phyloP scores from a whole-genome alignment of 2,888 invertebrate genomes.

The Harpagoxenus sublaevis region DNA sequence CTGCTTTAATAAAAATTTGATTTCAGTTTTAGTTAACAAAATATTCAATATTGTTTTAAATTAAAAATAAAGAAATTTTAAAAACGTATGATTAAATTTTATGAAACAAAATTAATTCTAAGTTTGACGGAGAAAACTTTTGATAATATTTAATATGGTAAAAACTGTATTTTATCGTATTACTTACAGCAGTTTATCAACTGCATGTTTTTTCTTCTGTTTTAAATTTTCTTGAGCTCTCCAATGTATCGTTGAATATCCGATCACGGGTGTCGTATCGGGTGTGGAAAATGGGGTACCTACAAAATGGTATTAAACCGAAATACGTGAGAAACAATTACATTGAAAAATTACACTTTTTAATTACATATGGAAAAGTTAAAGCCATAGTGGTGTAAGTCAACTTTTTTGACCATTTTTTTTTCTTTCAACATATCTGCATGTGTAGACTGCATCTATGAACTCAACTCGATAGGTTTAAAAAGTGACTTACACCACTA shows the following conservation, averaged over 20 bases:
- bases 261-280: constrained; percentile 67
- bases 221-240: constrained; percentile 82
- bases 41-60: background rate
- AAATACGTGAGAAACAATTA: background rate
- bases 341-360: background rate
- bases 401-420: no score
- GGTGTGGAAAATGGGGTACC: constrained; percentile 21
- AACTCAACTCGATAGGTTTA: no score
- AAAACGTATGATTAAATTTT: background rate
- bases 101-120: background rate
- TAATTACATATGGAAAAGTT: background rate
- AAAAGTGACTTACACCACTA: no score
- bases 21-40: background rate
- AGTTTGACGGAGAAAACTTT: background rate
- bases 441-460: no score
- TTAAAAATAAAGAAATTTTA: background rate
- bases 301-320: background rate
- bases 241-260: constrained; percentile 81
- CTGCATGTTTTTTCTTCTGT: constrained; percentile 80
- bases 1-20: background rate
- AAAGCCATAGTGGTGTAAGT: no score
- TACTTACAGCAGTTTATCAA: constrained; percentile 80
- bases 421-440: no score
- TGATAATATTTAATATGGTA: background rate
- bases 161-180: background rate